Evolutionary conservation across 2,797 vertebrate genomes (phyloP).

Genomic region (Epinephelus awoara): DNA sequence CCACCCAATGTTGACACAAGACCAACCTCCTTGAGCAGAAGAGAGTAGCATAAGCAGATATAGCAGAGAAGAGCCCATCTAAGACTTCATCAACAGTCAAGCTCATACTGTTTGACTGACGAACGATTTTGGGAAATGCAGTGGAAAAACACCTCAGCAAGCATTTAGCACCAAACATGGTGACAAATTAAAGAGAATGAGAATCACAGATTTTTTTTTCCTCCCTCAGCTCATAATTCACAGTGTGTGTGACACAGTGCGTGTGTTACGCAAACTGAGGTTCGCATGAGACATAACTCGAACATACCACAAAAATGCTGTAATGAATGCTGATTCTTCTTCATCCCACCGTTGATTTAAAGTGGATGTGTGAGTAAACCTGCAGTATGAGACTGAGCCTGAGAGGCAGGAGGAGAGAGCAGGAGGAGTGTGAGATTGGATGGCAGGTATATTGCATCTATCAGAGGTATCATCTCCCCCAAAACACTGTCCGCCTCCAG

Average conservation of each 20-base stretch:
- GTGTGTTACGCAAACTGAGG: conserved; percentile 39
- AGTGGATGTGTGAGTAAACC: conserved; percentile 35
- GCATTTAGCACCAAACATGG: conserved; percentile 1
- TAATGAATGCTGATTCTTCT: conserved; percentile 5
- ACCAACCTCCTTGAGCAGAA: not conserved
- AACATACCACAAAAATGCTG: conserved; percentile 5
- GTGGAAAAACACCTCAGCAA: not conserved
- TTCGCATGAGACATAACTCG: conserved; percentile 23
- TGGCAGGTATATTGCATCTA: conserved; percentile 71
- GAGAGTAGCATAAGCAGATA: not conserved
- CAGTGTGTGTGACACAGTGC: conserved; percentile 4
- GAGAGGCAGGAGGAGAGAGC: conserved; percentile 26
- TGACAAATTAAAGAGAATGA: not conserved
- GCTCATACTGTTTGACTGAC: not conserved
- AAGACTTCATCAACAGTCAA: not conserved
- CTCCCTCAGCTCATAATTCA: conserved; percentile 15
- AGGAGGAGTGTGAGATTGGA: conserved; percentile 43
- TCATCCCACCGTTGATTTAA: conserved; percentile 37
- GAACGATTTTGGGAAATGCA: not conserved
- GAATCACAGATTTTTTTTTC: not conserved
- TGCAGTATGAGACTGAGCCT: conserved; percentile 12
- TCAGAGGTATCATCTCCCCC: conserved; percentile 68
- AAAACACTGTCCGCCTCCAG: conserved; percentile 60
- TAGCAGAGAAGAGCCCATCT: not conserved
- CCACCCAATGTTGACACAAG: no score